Percentiles rank a stretch among this genome's conserved stretches.
Conservation (phyloP, 37 sponge, comb jelly and placozoan genomes). For the Oscarella lobularis region DNA sequence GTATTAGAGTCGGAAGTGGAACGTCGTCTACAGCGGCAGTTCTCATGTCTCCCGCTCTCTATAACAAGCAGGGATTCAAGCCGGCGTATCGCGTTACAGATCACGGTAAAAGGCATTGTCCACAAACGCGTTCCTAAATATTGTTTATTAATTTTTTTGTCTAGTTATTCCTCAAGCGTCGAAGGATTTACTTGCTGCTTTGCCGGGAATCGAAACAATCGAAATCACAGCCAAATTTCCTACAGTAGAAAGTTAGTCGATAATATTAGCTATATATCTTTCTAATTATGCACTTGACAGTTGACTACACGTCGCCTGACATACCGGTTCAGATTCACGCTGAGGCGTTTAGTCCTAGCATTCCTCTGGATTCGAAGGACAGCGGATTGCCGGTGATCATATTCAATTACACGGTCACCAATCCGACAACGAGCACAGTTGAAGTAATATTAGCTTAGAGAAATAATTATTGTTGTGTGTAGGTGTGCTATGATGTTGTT, state of each 20-base stretch:
- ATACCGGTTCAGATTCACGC: slow-evolving; percentile 14
- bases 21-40: background rate
- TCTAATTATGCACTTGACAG: too few species aligned
- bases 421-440: background rate
- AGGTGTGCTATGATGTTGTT: too few species aligned
- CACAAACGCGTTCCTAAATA: too few species aligned
- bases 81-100: slow-evolving; percentile 4
- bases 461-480: too few species aligned
- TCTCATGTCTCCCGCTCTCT: slow-evolving; percentile 1
- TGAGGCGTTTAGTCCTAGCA: slow-evolving; percentile 13
- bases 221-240: slow-evolving; percentile 20
- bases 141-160: too few species aligned
- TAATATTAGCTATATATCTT: too few species aligned
- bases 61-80: slow-evolving; percentile 9
- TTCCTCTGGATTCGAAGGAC: slow-evolving; percentile 12
- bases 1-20: slow-evolving; percentile 1
- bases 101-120: slow-evolving; percentile 8
- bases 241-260: slow-evolving; percentile 5
- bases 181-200: slow-evolving; percentile 5
- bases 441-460: too few species aligned
- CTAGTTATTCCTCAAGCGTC: slow-evolving; percentile 12
- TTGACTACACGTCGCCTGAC: slow-evolving; percentile 10
- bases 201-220: slow-evolving; percentile 9
- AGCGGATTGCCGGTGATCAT: slow-evolving; percentile 12
- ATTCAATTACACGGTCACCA: slow-evolving; percentile 11